A percentile compares a stretch with the other conserved stretches of the same genome.
Evolutionary conservation across 2,888 invertebrate species (phyloP).

Genomic region (Agrochola circellaris): DNA sequence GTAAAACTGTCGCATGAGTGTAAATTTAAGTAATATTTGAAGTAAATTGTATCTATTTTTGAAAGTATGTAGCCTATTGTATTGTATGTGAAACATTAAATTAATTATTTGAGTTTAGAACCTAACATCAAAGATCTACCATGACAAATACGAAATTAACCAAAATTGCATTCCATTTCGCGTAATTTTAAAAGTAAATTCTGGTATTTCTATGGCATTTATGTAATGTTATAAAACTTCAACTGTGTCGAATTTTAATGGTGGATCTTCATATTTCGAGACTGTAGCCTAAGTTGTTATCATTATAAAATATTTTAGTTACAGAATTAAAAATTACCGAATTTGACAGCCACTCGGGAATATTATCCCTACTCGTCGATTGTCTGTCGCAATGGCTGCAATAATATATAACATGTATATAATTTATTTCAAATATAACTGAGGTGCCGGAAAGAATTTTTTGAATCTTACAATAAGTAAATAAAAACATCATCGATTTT

Average conservation of each 20-base stretch:
- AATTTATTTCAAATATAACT: conserved; percentile 85
- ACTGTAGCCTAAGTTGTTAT: conserved; percentile 6
- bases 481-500: conserved; percentile 75
- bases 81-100: conserved; percentile 32
- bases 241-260: neutral
- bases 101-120: conserved; percentile 1
- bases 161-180: conserved; percentile 41
- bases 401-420: conserved; percentile 14
- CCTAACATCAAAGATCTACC: conserved; percentile 22
- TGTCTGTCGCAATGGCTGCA: neutral
- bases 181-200: neutral
- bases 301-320: neutral
- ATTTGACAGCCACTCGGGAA: neutral
- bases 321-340: neutral
- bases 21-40: conserved; percentile 62
- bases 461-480: conserved; percentile 83
- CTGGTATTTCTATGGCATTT: conserved; percentile 24
- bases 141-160: neutral
- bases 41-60: conserved; percentile 58
- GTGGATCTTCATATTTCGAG: conserved; percentile 10
- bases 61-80: conserved; percentile 33
- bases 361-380: neutral
- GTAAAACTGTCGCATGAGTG: conserved; percentile 46
- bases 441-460: conserved; percentile 64
- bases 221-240: conserved; percentile 21